A percentile compares a stretch with the other conserved stretches of the same genome.
Conservation (phyloP, 2,888 invertebrate species). For the Cheilosia soror region DNA sequence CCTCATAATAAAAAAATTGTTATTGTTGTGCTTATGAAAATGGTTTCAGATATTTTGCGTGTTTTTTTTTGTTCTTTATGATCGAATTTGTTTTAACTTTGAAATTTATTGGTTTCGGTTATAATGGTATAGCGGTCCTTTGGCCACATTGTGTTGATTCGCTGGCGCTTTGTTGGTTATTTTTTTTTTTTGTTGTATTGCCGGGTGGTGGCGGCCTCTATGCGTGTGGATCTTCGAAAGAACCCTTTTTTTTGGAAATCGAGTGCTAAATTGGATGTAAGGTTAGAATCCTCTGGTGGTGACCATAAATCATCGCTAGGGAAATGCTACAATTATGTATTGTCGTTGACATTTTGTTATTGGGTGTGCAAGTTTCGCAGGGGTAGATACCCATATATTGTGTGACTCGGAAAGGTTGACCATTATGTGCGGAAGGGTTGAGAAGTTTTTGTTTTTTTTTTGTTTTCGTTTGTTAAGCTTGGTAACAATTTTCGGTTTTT, state of each 20-base stretch:
- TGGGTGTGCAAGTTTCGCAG: slow-evolving; percentile 14
- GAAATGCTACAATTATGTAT: slow-evolving; percentile 70
- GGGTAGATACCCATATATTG: background rate
- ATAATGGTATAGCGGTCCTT: slow-evolving; percentile 45
- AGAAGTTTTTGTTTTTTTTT: background rate
- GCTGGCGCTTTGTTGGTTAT: background rate
- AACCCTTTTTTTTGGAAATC: slow-evolving; percentile 20
- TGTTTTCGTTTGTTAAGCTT: slow-evolving; percentile 5
- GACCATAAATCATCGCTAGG: slow-evolving; percentile 70
- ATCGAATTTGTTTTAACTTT: slow-evolving; percentile 75
- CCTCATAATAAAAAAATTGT: slow-evolving; percentile 66
- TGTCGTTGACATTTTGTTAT: slow-evolving; percentile 68
- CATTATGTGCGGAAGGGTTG: slow-evolving; percentile 35
- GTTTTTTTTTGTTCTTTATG: slow-evolving; percentile 60
- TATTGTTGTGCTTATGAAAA: slow-evolving; percentile 73
- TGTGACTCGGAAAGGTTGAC: slow-evolving; percentile 19
- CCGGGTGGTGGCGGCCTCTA: slow-evolving; percentile 2
- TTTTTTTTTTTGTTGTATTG: slow-evolving; percentile 14
- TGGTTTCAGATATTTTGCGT: slow-evolving; percentile 53
- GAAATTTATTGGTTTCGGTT: slow-evolving; percentile 71
- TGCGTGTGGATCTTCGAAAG: slow-evolving; percentile 22
- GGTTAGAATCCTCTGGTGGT: slow-evolving; percentile 71
- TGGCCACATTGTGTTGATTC: slow-evolving; percentile 67
- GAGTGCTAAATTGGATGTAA: slow-evolving; percentile 70
- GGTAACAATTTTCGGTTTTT: slow-evolving; percentile 43